Evolutionary conservation across 1,140 invertebrate species (phyloP), one percentile per base, ranked within the genome.

Genomic region (Patella vulgata): DNA sequence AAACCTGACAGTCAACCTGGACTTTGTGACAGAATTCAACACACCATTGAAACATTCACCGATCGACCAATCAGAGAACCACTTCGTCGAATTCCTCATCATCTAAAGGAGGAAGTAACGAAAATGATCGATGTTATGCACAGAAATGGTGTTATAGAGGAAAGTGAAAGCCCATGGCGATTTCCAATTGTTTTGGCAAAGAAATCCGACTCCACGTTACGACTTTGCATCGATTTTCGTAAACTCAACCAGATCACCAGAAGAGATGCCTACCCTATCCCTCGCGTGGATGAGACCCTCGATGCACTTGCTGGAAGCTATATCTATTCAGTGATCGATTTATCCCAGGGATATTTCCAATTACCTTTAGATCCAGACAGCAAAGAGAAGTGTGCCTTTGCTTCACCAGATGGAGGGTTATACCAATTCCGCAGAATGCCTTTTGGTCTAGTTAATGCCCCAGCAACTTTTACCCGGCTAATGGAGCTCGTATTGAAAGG

Each of bases 161-260:
- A 46, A 40, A 58, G 60, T 33, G 63, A 31, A n/a, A 62, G 53
- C 43, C 72, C 68, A 1, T 82, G 70, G 73, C 63, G 66, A 21
- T 73, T 74, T 6, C 71, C 71, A 14, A 47, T 70, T 14, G 61
- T 73, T 31, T 43, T 75, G 33, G 65, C 69, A 12, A 89, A 89
- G 42, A 90, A 89, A 57, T 85, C 86, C 30, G 73, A 87, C 77
- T 79, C 84, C 44, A 50, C 77, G 51, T 36, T 76, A 25, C 68
- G 83, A 59, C 60, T 87, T 59, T 86, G 80, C 63, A 63, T 87
- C 0, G 85, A 88, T 73, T 88, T 79, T 68, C 40, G 85, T 33
- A 43, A 53, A 25, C 40, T 88, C 9, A 88, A 88, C 69, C 6
- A 5, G 53, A 71, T 70, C 0, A 87, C 81, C 0, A 70, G 74